Evolutionary conservation across 2,797 vertebrate genomes (phyloP), one percentile per base, ranked within the genome.

Genomic region (Eulemur rubriventer): DNA sequence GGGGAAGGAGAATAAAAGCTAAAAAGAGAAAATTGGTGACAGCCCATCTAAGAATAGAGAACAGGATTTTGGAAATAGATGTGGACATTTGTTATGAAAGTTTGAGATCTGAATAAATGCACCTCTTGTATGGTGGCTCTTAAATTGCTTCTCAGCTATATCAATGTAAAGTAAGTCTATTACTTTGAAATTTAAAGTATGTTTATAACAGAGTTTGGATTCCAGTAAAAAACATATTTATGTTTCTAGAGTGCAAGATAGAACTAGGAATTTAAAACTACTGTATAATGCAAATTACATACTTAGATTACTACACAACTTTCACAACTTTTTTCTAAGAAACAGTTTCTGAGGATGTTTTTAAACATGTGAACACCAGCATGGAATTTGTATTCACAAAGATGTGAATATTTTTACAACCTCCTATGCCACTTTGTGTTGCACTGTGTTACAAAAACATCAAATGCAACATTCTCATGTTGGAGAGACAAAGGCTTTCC

Each of bases 121-220:
- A 70, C 28, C 1, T 96, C 30, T 92, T 93, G 1, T 16, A 20
- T 50, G 17, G 22, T 57, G 30, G 3, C 22, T 73, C 35, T 79
- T 85, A 43, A 50, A 76, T 16, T 63, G 22, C 30, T 81, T 89
- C 86, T 91, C 30, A 86, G 85, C 83, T 88, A 46, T 48, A 95
- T 94, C 55, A 75, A 35, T 46, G 75, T 43, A 96, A 76, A 96
- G 26, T 33, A 13, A 80, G 80, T 84, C 52, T 94, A 94, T 80
- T 96, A 43, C 85, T 41, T 97, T 97, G 93, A 92, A 97, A 95
- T 80, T 89, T 84, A 95, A 95, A 85, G 67, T 59, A 75, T 95
- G 61, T 92, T 96, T 97, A 91, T 92, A 95, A 95, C 16, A 97
- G 78, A 88, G 81, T 88, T 96, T 48, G 57, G 41, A 94, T 96